Evolutionary conservation across 1,140 invertebrate genomes (phyloP), one percentile per base, ranked within the genome.

Genomic region (Bombus ignitus): DNA sequence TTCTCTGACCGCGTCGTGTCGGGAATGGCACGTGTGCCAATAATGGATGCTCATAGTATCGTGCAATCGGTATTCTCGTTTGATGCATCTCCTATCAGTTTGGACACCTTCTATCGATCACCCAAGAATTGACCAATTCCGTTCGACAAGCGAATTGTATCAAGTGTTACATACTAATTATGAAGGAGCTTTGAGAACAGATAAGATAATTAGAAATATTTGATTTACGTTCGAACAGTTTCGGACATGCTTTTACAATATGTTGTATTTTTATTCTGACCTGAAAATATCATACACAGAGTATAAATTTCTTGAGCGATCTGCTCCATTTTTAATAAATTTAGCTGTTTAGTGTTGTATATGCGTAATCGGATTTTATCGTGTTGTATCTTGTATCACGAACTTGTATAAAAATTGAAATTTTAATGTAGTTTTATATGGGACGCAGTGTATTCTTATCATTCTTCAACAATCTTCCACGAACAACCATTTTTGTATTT

Each of bases 21-120:
- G 25, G 62, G 80, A 84, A 75, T 83, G 75, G 70, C 79, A 53
- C 62, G 75, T 73, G 44, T 72, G 66, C 79, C 87, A 89, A 89
- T 89, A 89, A 89, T 87, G 71, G 87, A 81, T 77, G 78, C 13
- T 28, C 18, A 57, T 53, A 28, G 59, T 39, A 80, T 82, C 80
- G 32, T 35, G 53, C n/a, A 18, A 18, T 35, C 47, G n/a, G 57
- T 62, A 66, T 83, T 42, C 68, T 42, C 80, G 37, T 81, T 81
- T 73, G 37, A 62, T 32, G 22, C 70, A 44, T 47, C 47, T 25
- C 32, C 47, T 42, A 80, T 65, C 47, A 32, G 35, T 28, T 10
- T 18, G 6, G 15, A 35, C 53, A 44, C 37, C 70, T 42, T 81
- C 80, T 42, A 73, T 74, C 70, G 80, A 81, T 74, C 70, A 42